These are phyloP conservation scores for Alauda arvensis DNA, from an alignment of 2,797 vertebrate species.

Conservation along the genomic window DNA sequence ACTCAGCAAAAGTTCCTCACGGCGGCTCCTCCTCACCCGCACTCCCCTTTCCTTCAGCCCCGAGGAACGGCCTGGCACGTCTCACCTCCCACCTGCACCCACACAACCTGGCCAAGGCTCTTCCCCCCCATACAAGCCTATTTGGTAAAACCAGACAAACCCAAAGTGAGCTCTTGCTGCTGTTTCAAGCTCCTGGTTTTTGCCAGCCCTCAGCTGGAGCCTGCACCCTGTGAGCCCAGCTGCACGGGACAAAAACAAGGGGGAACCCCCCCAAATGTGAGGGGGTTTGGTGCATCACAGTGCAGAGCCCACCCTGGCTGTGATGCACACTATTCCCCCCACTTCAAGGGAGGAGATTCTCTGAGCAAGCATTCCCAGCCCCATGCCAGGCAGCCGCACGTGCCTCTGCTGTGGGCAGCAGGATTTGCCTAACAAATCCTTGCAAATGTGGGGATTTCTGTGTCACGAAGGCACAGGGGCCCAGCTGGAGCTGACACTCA, in stretches of 20 bases:
- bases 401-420: background rate
- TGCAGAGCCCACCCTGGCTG: background rate
- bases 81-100: background rate
- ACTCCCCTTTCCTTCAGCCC: background rate
- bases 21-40: background rate
- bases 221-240: accelerated
- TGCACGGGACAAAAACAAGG: background rate
- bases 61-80: accelerated
- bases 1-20: background rate
- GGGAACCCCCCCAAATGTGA: accelerated
- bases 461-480: background rate
- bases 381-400: accelerated
- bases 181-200: background rate
- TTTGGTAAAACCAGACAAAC: background rate
- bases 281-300: background rate
- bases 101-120: accelerated
- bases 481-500: background rate
- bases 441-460: background rate
- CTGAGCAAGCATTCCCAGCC: background rate
- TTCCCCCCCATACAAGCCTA: accelerated
- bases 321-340: accelerated
- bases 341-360: background rate
- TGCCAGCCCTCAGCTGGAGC: background rate
- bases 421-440: constrained; percentile 48
- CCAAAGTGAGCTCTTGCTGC: accelerated